A percentile compares a stretch with the other conserved stretches of the same genome.
These are phyloP conservation scores for Centropus unirufus DNA, from an alignment of 2,113 vertebrate species.

Conservation along the genomic window DNA sequence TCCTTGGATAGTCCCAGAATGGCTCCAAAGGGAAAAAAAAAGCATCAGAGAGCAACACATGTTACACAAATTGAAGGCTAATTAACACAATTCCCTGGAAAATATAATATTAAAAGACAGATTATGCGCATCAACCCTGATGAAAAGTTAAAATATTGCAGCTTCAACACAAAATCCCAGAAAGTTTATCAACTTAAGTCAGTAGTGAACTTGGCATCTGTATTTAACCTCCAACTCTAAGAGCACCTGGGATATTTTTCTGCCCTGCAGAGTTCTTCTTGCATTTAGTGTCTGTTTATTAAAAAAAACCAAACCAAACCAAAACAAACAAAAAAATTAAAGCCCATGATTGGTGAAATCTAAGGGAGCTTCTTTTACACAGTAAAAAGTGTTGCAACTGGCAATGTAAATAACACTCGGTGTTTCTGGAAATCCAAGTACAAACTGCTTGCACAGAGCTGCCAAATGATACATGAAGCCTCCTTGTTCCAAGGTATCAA, in stretches of 20 bases:
- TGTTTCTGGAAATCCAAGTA: slow-evolving; percentile 48
- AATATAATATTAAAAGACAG: rapidly evolving
- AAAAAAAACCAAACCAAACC: not conserved
- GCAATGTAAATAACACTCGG: not conserved
- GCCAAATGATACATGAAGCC: not conserved
- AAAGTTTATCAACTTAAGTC: not conserved
- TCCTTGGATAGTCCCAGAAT: not conserved
- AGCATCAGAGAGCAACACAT: not conserved
- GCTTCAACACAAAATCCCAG: not conserved
- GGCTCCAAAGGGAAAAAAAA: not conserved
- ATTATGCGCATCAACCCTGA: not conserved
- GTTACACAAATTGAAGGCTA: not conserved
- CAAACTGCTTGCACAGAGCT: not conserved
- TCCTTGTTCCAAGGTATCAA: not conserved
- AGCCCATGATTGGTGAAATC: not conserved
- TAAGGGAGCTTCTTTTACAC: slow-evolving; percentile 39
- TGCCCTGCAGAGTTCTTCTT: not conserved
- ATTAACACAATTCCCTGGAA: not conserved
- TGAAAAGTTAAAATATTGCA: not conserved
- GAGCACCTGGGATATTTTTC: not conserved
- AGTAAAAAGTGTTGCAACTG: slow-evolving; percentile 32
- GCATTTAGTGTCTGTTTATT: not conserved
- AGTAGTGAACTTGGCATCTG: not conserved
- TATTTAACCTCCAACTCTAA: not conserved
- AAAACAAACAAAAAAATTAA: not conserved